phyloP scores from a whole-genome alignment of 1,140 invertebrate species.

The Zaprionus gabonicus region DNA sequence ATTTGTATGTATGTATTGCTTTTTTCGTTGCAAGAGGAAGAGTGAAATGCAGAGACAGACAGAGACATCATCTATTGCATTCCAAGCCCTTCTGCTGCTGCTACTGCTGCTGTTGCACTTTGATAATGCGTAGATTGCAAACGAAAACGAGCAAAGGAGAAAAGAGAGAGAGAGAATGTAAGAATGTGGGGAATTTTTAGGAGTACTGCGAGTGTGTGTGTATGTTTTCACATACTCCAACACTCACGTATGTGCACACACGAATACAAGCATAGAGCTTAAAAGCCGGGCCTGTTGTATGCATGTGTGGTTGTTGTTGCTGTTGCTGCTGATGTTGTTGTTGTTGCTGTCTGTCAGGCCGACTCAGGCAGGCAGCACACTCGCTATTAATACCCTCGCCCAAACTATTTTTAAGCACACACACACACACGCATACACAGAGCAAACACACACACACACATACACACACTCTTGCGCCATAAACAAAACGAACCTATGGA shows the following conservation, averaged over 20 bases:
- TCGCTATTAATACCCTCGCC: constrained; percentile 71
- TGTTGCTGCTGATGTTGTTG: constrained; percentile 24
- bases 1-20: background rate
- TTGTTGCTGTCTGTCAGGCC: constrained; percentile 8
- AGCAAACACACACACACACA: constrained; percentile 13
- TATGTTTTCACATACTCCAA: constrained; percentile 19
- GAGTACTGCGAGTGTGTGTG: constrained; percentile 19
- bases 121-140: constrained; percentile 73
- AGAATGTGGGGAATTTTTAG: constrained; percentile 39
- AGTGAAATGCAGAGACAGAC: constrained; percentile 12
- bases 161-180: background rate
- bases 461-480: constrained; percentile 9
- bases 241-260: background rate
- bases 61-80: constrained; percentile 31
- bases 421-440: constrained; percentile 22
- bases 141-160: constrained; percentile 36
- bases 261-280: constrained; percentile 14
- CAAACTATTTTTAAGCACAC: constrained; percentile 75
- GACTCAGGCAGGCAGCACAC: constrained; percentile 14
- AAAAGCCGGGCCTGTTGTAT: constrained; percentile 63
- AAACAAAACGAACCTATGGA: constrained; percentile 23
- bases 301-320: constrained; percentile 32
- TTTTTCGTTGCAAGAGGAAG: constrained; percentile 16
- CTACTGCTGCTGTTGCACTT: constrained; percentile 50
- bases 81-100: constrained; percentile 53